Conservation (phyloP, 2,797 vertebrate species). For the Coregonus sp. region DNA sequence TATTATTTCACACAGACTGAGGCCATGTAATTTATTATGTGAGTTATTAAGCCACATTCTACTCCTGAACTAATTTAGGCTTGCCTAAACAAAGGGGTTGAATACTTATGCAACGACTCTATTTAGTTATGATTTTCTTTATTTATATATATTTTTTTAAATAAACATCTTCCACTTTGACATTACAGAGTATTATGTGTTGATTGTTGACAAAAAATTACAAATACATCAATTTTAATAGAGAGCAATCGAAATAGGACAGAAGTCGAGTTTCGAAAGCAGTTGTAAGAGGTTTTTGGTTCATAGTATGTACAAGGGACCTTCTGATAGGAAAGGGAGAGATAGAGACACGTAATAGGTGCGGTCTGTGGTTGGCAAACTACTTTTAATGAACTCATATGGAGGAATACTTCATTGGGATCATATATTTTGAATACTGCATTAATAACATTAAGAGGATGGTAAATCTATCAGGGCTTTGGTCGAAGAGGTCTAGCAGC, state of each 20-base stretch:
- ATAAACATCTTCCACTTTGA: too few relatives aligned
- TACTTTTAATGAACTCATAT: background rate
- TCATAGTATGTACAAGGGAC: constrained; percentile 8
- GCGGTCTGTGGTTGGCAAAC: background rate
- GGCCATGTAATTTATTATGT: too few relatives aligned
- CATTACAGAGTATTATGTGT: too few relatives aligned
- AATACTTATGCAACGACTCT: too few relatives aligned
- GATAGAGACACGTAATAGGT: background rate
- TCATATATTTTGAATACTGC: background rate
- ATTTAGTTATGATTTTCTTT: too few relatives aligned
- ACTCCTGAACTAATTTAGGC: too few relatives aligned
- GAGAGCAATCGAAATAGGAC: constrained; percentile 30
- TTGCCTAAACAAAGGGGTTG: too few relatives aligned
- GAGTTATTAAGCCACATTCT: too few relatives aligned
- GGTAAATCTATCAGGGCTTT: background rate
- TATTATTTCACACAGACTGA: too few relatives aligned
- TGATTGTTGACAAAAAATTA: too few relatives aligned
- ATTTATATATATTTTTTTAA: too few relatives aligned
- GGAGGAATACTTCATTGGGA: background rate
- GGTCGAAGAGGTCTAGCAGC: background rate
- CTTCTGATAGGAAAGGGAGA: background rate
- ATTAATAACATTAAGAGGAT: background rate
- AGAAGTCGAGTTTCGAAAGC: background rate
- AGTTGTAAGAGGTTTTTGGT: background rate
- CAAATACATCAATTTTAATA: too few relatives aligned